These are phyloP conservation scores for Ophion slaviceki DNA, from an alignment of 2,888 invertebrate genomes.

Conservation along the genomic window DNA sequence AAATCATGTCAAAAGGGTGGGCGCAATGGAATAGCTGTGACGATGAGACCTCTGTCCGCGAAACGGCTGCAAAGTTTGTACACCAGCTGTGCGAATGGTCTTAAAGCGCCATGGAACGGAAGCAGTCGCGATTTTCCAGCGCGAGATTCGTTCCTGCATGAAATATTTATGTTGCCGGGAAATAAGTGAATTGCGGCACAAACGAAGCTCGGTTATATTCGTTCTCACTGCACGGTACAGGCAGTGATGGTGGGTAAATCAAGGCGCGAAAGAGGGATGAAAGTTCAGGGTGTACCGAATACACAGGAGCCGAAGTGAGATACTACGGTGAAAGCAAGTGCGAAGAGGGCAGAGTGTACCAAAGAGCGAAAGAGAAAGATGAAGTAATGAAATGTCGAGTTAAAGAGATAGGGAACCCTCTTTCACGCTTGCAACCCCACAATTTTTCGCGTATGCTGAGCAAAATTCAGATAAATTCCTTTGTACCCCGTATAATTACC, in stretches of 20 bases:
- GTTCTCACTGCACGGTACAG: slow-evolving; percentile 33
- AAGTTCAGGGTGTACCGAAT: slow-evolving; percentile 48
- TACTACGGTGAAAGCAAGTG: slow-evolving; percentile 39
- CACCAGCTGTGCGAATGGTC: slow-evolving; percentile 8
- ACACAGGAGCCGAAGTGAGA: slow-evolving; percentile 51
- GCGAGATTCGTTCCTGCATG: slow-evolving; percentile 69
- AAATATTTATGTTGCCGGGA: slow-evolving; percentile 77
- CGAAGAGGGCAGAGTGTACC: slow-evolving; percentile 18
- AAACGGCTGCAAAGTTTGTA: slow-evolving; percentile 36
- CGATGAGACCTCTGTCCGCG: slow-evolving; percentile 65
- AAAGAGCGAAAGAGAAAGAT: slow-evolving; percentile 41
- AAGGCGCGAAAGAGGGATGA: slow-evolving; percentile 65
- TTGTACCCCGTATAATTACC: slow-evolving; percentile 65
- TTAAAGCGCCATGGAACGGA: slow-evolving; percentile 32
- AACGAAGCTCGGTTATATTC: slow-evolving; percentile 69
- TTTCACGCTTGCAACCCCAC: slow-evolving; percentile 70
- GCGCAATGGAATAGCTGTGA: slow-evolving; percentile 40
- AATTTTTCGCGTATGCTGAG: slow-evolving; percentile 72
- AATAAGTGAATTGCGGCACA: slow-evolving; percentile 77
- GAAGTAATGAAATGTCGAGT: slow-evolving; percentile 55
- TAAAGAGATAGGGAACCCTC: slow-evolving; percentile 59
- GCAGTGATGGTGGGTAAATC: slow-evolving; percentile 70
- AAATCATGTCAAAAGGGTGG: slow-evolving; percentile 29
- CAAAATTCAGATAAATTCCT: slow-evolving; percentile 77
- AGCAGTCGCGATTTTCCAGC: slow-evolving; percentile 48